Conservation (phyloP, 1,140 invertebrate species). For the Camponotus floridanus region DNA sequence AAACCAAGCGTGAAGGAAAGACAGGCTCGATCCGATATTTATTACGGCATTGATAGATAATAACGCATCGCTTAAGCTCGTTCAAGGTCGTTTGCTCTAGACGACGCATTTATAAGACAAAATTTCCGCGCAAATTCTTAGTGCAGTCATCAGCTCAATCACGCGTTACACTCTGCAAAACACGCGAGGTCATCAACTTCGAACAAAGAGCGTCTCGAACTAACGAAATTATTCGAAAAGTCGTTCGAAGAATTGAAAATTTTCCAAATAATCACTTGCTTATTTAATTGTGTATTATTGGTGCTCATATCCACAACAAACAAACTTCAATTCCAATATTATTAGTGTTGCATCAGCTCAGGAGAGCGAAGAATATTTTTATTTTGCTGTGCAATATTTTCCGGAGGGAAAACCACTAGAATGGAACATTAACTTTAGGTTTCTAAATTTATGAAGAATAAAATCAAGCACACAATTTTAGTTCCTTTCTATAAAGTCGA, state of each 20-base stretch:
- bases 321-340: background rate
- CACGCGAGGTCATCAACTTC: background rate
- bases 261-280: background rate
- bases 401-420: no score
- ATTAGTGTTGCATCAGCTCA: background rate
- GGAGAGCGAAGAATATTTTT: background rate
- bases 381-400: background rate
- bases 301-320: background rate
- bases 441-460: no score
- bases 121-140: slow-evolving; percentile 42
- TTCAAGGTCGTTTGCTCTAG: slow-evolving; percentile 59
- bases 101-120: slow-evolving; percentile 55
- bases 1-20: background rate
- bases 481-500: background rate
- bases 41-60: slow-evolving; percentile 58
- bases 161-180: background rate
- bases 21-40: background rate
- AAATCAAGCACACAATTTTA: background rate
- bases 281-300: background rate
- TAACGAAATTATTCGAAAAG: no score
- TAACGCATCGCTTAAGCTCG: slow-evolving; percentile 67
- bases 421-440: background rate
- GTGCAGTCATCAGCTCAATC: slow-evolving; percentile 11
- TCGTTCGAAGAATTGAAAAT: no score
- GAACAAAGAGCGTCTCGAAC: background rate